A percentile compares a stretch with the other conserved stretches of the same genome.
Conservation (phyloP, 2,797 vertebrate genomes). For the Acanthis flammea region DNA sequence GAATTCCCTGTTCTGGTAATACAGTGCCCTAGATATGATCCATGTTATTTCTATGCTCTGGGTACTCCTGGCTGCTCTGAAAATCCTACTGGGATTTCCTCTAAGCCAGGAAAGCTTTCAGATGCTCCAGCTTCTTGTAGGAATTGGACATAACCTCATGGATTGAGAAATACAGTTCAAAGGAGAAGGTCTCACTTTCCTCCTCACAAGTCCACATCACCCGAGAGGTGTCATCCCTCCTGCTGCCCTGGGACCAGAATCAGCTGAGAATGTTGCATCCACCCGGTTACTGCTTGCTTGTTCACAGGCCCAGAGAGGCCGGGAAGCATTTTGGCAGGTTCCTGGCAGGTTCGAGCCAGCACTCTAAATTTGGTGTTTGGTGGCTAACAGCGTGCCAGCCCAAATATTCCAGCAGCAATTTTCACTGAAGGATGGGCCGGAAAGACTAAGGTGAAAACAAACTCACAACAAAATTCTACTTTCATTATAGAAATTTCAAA, state of each 20-base stretch:
- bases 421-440: background rate
- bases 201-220: background rate
- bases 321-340: background rate
- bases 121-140: background rate
- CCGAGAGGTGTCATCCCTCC: background rate
- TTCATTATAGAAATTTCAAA: accelerated
- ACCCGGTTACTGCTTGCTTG: background rate
- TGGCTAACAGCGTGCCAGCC: background rate
- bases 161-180: background rate
- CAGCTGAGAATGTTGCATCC: background rate
- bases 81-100: background rate
- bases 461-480: too few species aligned
- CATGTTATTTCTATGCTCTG: background rate
- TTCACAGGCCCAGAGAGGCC: background rate
- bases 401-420: background rate
- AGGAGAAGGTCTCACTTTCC: background rate
- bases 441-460: background rate
- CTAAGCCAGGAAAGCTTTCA: background rate
- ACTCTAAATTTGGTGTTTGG: background rate
- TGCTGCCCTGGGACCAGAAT: background rate
- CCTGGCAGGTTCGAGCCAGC: background rate
- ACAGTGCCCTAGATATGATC: background rate
- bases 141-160: accelerated
- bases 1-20: background rate
- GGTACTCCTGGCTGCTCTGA: background rate